Conservation (phyloP, 2,113 vertebrate species). For the Pipra filicauda region DNA sequence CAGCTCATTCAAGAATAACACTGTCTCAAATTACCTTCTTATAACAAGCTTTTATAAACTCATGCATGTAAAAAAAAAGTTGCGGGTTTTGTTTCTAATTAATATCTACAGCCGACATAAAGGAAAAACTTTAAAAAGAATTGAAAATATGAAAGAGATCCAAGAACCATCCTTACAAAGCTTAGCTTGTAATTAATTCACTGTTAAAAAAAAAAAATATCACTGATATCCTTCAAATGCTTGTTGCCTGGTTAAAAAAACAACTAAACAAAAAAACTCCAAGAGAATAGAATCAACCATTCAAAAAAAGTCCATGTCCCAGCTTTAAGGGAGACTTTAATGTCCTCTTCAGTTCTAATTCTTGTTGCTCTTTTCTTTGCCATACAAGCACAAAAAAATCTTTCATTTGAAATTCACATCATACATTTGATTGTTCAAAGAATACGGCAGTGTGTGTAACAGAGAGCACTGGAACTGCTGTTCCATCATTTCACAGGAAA, state of each 20-base stretch:
- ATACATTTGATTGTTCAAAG: background rate
- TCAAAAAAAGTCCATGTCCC: background rate
- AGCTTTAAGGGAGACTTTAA: background rate
- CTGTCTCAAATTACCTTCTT: background rate
- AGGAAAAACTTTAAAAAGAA: background rate
- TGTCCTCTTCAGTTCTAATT: background rate
- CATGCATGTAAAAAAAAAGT: background rate
- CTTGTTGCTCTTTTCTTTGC: background rate
- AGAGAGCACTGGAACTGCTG: background rate
- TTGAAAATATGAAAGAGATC: background rate
- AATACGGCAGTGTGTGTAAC: background rate
- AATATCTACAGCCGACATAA: background rate
- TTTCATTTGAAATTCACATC: background rate
- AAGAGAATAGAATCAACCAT: background rate
- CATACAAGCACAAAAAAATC: background rate
- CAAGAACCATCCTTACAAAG: background rate
- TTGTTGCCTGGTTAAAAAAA: background rate
- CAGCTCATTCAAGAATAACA: constrained; percentile 3
- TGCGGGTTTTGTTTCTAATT: background rate
- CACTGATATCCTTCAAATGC: background rate
- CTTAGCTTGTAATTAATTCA: background rate
- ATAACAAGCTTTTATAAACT: background rate
- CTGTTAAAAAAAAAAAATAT: background rate
- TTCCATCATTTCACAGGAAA: background rate
- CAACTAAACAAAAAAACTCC: accelerated